These are phyloP conservation scores for Oplegnathus fasciatus DNA, from an alignment of 2,113 vertebrate species.

Conservation along the genomic window DNA sequence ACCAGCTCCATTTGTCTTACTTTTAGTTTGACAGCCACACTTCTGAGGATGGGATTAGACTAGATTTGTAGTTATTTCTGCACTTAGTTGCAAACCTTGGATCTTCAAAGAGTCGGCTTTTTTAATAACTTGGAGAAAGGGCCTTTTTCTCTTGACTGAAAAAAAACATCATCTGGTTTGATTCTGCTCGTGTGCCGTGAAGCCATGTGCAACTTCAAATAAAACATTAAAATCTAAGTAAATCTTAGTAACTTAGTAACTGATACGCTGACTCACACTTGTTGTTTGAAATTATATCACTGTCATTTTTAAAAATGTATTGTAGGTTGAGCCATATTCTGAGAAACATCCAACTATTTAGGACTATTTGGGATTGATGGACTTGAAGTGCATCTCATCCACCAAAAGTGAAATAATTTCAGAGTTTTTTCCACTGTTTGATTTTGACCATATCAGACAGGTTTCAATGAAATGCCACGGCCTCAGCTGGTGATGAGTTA, in stretches of 20 bases:
- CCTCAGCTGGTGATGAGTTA: constrained; percentile 59
- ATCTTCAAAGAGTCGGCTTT: constrained; percentile 8
- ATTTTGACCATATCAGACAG: not conserved
- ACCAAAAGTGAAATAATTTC: not conserved
- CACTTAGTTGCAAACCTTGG: not conserved
- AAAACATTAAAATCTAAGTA: not conserved
- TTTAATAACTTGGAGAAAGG: not conserved
- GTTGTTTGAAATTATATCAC: not conserved
- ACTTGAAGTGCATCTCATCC: not conserved
- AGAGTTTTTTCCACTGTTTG: not conserved
- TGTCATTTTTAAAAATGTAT: not conserved
- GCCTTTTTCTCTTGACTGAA: not conserved
- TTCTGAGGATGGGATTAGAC: constrained; percentile 6
- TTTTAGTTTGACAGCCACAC: constrained; percentile 25
- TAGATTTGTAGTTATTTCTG: constrained; percentile 1
- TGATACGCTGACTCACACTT: not conserved
- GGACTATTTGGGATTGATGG: not conserved
- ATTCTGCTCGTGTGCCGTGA: not conserved
- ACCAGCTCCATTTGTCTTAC: constrained; percentile 35
- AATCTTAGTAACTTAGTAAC: not conserved
- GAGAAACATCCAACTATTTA: not conserved
- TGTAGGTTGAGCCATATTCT: not conserved
- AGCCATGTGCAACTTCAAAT: not conserved
- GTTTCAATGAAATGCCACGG: not conserved
- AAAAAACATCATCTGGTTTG: not conserved